Evolutionary conservation across 2,797 vertebrate genomes (phyloP).

Genomic region (Sebastes variabilis): DNA sequence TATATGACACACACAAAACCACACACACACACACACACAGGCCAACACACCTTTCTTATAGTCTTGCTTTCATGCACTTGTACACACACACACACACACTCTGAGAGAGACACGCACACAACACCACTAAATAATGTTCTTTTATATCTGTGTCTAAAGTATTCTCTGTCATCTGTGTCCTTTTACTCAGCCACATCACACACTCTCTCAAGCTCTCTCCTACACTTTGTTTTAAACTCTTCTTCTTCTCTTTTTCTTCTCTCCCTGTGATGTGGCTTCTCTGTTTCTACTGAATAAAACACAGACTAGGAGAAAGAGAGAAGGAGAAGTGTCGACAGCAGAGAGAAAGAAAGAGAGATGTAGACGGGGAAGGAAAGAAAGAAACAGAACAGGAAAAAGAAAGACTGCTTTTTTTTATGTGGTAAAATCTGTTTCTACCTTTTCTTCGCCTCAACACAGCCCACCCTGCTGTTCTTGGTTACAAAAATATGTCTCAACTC

Average conservation of each 20-base stretch:
- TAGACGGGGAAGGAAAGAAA: background rate
- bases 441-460: background rate
- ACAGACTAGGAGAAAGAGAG: slow-evolving; percentile 15
- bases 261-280: slow-evolving; percentile 64
- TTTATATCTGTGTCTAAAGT: slow-evolving; percentile 57
- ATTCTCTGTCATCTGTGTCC: slow-evolving; percentile 74
- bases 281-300: slow-evolving; percentile 57
- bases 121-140: slow-evolving; percentile 57
- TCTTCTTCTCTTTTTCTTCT: slow-evolving; percentile 21
- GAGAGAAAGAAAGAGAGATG: background rate
- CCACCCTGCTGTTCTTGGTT: slow-evolving; percentile 6
- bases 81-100: background rate
- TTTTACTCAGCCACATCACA: slow-evolving; percentile 72
- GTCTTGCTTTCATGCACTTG: slow-evolving; percentile 6
- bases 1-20: slow-evolving; percentile 2
- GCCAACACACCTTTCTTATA: slow-evolving; percentile 7
- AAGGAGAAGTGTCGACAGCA: slow-evolving; percentile 7
- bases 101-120: slow-evolving; percentile 4
- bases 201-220: slow-evolving; percentile 44
- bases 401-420: background rate
- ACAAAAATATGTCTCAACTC: background rate
- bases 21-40: background rate
- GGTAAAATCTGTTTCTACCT: slow-evolving; percentile 15
- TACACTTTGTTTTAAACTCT: slow-evolving; percentile 54
- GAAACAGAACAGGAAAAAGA: background rate